phyloP scores from a whole-genome alignment of 2,797 vertebrate genomes.

The Danio kyathit region DNA sequence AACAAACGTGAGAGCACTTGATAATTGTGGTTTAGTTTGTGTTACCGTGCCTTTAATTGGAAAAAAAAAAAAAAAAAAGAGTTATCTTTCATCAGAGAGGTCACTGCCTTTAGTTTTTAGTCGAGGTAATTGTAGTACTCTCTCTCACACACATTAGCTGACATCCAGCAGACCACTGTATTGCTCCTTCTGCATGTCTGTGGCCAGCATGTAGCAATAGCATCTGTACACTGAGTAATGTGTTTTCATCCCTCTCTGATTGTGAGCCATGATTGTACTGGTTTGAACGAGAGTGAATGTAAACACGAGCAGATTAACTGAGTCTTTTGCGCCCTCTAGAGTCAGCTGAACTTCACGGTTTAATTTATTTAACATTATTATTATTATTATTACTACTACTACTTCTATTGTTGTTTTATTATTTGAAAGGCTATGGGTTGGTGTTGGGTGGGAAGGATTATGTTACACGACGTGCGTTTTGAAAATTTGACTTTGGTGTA shows the following conservation, averaged over 20 bases:
- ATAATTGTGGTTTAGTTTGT: constrained; percentile 53
- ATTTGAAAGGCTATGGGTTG: neutral
- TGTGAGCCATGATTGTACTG: constrained; percentile 42
- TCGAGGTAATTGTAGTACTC: constrained; percentile 57
- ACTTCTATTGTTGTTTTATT: neutral
- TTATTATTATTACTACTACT: no score
- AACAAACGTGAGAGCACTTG: constrained; percentile 7
- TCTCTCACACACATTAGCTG: constrained; percentile 57
- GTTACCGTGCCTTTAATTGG: constrained; percentile 78
- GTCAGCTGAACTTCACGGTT: constrained; percentile 4
- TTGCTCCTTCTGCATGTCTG: constrained; percentile 66
- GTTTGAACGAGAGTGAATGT: constrained; percentile 6
- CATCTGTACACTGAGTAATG: constrained; percentile 60
- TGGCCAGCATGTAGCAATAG: constrained; percentile 66
- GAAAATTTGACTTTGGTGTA: neutral
- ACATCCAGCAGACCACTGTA: constrained; percentile 64
- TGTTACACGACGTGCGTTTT: constrained; percentile 1
- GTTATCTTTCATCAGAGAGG: constrained; percentile 50
- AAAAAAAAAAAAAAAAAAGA: constrained; percentile 64
- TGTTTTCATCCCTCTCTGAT: constrained; percentile 57
- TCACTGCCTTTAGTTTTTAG: constrained; percentile 65
- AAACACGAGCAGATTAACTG: neutral
- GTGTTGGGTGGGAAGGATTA: neutral
- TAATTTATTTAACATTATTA: no score
- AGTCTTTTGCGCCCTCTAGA: constrained; percentile 45